A percentile compares a stretch with the other conserved stretches of the same genome.
These are phyloP conservation scores for Tonatia bakeri DNA, from an alignment of 2,113 vertebrate species.

Conservation along the genomic window DNA sequence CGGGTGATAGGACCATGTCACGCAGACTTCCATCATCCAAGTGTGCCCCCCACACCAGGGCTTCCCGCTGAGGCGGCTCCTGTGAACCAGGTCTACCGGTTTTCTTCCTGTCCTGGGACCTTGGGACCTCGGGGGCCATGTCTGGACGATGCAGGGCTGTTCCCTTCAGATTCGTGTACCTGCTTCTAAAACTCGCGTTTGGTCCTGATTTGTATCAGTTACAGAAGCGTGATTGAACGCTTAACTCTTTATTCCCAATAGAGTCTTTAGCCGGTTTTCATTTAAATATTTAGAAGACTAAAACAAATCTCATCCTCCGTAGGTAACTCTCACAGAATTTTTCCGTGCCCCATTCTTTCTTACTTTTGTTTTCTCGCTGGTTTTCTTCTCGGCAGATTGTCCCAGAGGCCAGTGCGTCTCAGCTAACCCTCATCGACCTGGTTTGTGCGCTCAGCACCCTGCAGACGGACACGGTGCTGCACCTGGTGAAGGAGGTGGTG, in stretches of 20 bases:
- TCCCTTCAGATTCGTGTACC: not conserved
- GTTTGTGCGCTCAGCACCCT: slow-evolving; percentile 88
- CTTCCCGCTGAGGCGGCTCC: not conserved
- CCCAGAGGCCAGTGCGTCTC: slow-evolving; percentile 84
- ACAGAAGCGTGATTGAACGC: not conserved
- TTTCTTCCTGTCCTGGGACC: accelerated
- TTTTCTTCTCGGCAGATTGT: slow-evolving; percentile 82
- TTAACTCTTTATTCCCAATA: not conserved
- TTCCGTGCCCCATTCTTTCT: accelerated
- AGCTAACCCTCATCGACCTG: slow-evolving; percentile 89
- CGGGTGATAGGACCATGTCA: accelerated
- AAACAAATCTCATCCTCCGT: not conserved
- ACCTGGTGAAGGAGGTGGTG: slow-evolving; percentile 94
- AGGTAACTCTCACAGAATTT: too few relatives aligned
- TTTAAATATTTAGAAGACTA: not conserved
- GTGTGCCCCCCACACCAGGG: accelerated
- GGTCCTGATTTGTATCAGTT: not conserved
- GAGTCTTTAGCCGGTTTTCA: not conserved
- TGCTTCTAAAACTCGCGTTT: not conserved
- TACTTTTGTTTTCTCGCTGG: not conserved
- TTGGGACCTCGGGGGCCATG: not conserved
- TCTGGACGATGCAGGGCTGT: not conserved
- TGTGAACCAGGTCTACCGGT: not conserved
- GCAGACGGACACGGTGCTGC: slow-evolving; percentile 87
- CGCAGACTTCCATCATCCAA: not conserved